Conservation (phyloP, 1,140 invertebrate genomes). For the Neocloeon triangulifer region DNA sequence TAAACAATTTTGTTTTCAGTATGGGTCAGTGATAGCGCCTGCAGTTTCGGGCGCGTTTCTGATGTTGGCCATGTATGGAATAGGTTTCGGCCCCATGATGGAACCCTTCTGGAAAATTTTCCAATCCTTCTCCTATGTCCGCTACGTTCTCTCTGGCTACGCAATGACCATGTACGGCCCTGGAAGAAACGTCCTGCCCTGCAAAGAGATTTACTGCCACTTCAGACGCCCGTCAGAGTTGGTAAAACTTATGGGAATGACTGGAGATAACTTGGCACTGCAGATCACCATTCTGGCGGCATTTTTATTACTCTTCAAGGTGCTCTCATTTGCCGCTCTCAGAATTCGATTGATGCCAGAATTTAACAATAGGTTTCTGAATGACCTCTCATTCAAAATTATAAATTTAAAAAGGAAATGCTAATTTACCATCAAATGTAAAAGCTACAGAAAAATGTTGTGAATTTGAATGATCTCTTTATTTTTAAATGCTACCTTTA, state of each 20-base stretch:
- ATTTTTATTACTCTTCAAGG: conserved; percentile 26
- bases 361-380: too few species aligned
- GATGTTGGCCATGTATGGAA: not conserved
- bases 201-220: conserved; percentile 47
- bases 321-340: conserved; percentile 33
- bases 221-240: conserved; percentile 33
- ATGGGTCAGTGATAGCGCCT: not conserved
- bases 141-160: conserved; percentile 47
- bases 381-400: too few species aligned
- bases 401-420: too few species aligned
- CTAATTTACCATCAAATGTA: too few species aligned
- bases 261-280: conserved; percentile 30
- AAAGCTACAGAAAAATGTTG: too few species aligned
- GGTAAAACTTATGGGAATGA: conserved; percentile 44
- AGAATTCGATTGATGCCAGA: not conserved
- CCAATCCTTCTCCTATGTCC: too few species aligned
- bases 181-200: conserved; percentile 32
- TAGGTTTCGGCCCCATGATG: not conserved
- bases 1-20: not conserved
- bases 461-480: too few species aligned
- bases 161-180: conserved; percentile 52
- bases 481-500: too few species aligned
- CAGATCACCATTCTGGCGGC: conserved; percentile 28
- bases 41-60: not conserved
- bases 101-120: not conserved